Evolutionary conservation across 2,888 invertebrate species (phyloP).

Genomic region (Cephus spinipes): DNA sequence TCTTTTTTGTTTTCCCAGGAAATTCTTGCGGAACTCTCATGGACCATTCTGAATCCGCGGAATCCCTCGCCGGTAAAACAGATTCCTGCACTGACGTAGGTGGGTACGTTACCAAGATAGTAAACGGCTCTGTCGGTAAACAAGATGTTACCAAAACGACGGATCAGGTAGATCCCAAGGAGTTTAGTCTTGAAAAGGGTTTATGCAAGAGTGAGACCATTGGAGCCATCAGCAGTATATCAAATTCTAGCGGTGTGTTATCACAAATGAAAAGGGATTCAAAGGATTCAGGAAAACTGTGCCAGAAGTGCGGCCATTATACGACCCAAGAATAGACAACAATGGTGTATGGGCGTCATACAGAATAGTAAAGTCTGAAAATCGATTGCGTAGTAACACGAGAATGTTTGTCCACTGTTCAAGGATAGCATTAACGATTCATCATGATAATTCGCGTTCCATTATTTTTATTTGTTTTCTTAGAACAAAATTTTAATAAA

Average conservation of each 20-base stretch:
- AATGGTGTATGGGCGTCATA: background rate
- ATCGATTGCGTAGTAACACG: background rate
- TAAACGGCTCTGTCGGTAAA: background rate
- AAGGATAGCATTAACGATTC: background rate
- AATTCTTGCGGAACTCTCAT: conserved; percentile 34
- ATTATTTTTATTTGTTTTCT: background rate
- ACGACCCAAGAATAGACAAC: conserved; percentile 29
- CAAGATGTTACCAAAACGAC: background rate
- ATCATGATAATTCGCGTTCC: background rate
- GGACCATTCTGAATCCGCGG: conserved; percentile 30
- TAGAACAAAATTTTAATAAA: background rate
- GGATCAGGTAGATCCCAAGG: background rate
- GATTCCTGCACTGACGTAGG: conserved; percentile 2
- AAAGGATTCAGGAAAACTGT: conserved; percentile 35
- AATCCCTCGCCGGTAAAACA: conserved; percentile 14
- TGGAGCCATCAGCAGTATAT: conserved; percentile 53
- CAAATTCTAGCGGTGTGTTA: conserved; percentile 29
- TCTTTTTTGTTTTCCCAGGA: background rate
- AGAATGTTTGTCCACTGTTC: background rate
- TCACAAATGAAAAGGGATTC: conserved; percentile 27
- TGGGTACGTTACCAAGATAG: background rate
- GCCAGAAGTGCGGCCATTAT: conserved; percentile 55
- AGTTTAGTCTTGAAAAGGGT: conserved; percentile 12
- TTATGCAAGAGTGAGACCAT: conserved; percentile 59
- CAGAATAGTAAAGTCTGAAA: background rate